Percentiles rank a stretch among this genome's conserved stretches.
These are phyloP conservation scores for Cyclopterus lumpus DNA, from an alignment of 2,797 vertebrate genomes.

Conservation along the genomic window DNA sequence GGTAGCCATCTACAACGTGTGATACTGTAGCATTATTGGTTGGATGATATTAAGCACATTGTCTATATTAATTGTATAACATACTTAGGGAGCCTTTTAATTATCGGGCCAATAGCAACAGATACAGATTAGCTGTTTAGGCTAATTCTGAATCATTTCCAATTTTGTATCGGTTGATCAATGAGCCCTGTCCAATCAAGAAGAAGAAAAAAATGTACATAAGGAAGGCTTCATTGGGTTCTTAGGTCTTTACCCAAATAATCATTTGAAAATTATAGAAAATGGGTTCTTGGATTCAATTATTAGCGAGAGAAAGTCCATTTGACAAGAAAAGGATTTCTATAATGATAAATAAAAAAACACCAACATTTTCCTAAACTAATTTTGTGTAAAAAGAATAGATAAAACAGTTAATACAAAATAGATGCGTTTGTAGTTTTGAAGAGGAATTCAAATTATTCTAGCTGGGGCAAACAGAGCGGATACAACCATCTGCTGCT, in stretches of 20 bases:
- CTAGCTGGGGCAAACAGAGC: conserved; percentile 4
- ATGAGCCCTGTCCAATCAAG: background rate
- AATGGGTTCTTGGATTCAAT: background rate
- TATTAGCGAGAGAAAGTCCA: background rate
- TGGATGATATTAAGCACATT: background rate
- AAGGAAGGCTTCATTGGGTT: background rate
- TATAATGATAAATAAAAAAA: background rate
- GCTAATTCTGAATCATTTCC: background rate
- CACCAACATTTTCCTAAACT: background rate
- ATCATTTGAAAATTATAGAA: background rate
- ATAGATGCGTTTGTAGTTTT: background rate
- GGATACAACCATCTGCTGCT: conserved; percentile 13
- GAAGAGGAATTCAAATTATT: background rate
- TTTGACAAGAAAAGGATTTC: too few species aligned
- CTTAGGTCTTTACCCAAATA: background rate
- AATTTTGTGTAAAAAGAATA: background rate
- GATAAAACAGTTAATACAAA: background rate
- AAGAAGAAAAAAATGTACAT: background rate
- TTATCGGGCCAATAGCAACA: background rate
- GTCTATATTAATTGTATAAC: background rate
- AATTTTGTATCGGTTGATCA: background rate
- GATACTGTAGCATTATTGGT: background rate
- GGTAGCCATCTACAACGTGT: background rate
- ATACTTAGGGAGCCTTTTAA: background rate
- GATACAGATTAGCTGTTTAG: background rate